Conservation (phyloP, 1,140 invertebrate genomes). For the Fopius arisanus region DNA sequence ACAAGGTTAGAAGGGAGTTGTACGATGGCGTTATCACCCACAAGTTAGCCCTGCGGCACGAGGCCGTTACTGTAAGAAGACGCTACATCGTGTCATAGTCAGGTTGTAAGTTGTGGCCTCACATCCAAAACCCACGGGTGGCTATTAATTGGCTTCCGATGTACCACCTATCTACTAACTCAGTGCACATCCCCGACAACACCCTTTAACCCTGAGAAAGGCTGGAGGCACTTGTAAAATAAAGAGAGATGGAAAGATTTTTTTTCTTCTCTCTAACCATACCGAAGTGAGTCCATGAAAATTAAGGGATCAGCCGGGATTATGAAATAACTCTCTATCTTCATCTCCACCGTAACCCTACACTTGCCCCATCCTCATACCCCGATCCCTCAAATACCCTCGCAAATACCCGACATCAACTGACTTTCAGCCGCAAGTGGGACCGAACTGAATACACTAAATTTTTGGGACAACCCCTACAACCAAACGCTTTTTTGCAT, state of each 20-base stretch:
- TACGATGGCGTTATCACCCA: conserved; percentile 48
- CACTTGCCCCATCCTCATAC: background rate
- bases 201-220: background rate
- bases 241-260: background rate
- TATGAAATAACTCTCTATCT: conserved; percentile 33
- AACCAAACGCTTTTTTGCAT: background rate
- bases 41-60: conserved; percentile 51
- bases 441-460: conserved; percentile 5
- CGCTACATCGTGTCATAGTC: background rate
- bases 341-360: background rate
- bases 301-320: conserved; percentile 55
- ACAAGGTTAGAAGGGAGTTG: conserved; percentile 43
- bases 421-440: conserved; percentile 3
- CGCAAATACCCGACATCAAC: background rate
- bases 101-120: background rate
- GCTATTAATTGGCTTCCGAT: conserved; percentile 63
- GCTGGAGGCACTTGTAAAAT: background rate
- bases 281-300: conserved; percentile 46
- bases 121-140: conserved; percentile 32
- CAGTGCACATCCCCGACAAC: background rate
- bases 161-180: conserved; percentile 25
- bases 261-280: background rate
- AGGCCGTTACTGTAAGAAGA: conserved; percentile 14
- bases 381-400: conserved; percentile 16
- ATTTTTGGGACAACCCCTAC: conserved; percentile 2